These are phyloP conservation scores for Brachionus calyciflorus DNA, from an alignment of 1,140 invertebrate species.

Conservation along the genomic window DNA sequence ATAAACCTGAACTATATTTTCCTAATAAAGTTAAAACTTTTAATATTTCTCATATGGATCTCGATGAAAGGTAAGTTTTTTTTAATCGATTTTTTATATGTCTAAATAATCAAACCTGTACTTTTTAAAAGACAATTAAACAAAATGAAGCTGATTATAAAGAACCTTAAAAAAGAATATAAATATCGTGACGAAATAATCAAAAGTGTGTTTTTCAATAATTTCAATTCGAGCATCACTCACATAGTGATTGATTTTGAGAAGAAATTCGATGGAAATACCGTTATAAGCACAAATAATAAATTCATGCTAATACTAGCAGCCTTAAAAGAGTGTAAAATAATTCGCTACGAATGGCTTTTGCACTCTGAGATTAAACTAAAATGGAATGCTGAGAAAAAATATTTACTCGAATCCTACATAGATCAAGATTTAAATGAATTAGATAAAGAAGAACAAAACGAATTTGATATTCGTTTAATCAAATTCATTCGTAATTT, in stretches of 20 bases:
- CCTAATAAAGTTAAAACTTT: not conserved
- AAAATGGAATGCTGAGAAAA: not conserved
- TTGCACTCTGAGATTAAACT: not conserved
- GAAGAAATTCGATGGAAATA: not conserved
- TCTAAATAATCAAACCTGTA: not conserved
- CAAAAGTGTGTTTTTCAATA: not conserved
- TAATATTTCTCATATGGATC: not conserved
- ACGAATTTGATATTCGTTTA: not conserved
- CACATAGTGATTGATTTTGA: constrained; percentile 15
- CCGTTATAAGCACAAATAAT: not conserved
- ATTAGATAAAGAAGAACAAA: not conserved
- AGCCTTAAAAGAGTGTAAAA: not conserved
- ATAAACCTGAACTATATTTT: not conserved
- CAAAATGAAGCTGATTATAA: constrained; percentile 7
- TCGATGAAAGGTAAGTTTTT: not conserved
- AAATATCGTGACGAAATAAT: not conserved
- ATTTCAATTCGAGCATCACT: not conserved
- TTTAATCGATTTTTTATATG: not conserved
- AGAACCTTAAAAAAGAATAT: not conserved
- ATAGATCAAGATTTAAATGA: not conserved
- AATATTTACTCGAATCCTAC: not conserved
- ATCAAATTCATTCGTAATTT: constrained; percentile 1
- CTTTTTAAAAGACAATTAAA: not conserved
- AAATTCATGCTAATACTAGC: not conserved
- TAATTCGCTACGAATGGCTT: constrained; percentile 15